Base-by-base conservation (phyloP, 2,888 invertebrate genomes). In the Digitonthophagus gazella region DNA sequence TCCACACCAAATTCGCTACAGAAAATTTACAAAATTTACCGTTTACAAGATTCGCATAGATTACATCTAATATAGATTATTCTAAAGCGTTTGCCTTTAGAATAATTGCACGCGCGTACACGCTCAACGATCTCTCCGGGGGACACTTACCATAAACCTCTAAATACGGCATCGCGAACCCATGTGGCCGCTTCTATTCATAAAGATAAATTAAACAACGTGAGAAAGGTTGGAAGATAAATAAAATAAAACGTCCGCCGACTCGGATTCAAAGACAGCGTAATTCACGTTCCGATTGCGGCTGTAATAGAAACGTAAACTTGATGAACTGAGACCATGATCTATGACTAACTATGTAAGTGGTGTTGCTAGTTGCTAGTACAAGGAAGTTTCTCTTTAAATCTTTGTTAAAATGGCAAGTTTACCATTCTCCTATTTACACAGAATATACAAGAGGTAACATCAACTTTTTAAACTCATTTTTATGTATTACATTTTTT, bases 271-370 rank as follows among this genome's bases (percentile, higher is more conserved):
- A 5, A 61, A 61, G 19, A 15, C 61, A 19, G 61, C 61, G 20
- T 61, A 61, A 61, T 61, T 61, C 61, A 61, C 20, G 18, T 18
- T 20, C n/a, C 61, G 20, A 61, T 61, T 61, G 61, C 61, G 61
- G 28, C 61, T 61, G 28, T 58, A 68, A 68, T 68, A 68, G 68
- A 68, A 68, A 68, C 58, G 68, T 65, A 68, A 68, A 65, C 65
- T 65, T 68, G 68, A 68, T 68, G 68, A 68, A 68, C 58, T 58
- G 18, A 54, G 65, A 65, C 65, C 68, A 61, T 68, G 68, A 68
- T 65, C 58, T 68, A 68, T 68, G 28, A 44, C 28, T 44, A 44
- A 44, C 28, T 44, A 44, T 44, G 28, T 44, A 44, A 44, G 28
- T 44, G 28, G 28, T 44, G 28, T 44, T 44, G 28, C 28, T 44